Evolutionary conservation across 2,797 vertebrate genomes (phyloP), one percentile per base, ranked within the genome.

Genomic region (Anguilla marmorata): DNA sequence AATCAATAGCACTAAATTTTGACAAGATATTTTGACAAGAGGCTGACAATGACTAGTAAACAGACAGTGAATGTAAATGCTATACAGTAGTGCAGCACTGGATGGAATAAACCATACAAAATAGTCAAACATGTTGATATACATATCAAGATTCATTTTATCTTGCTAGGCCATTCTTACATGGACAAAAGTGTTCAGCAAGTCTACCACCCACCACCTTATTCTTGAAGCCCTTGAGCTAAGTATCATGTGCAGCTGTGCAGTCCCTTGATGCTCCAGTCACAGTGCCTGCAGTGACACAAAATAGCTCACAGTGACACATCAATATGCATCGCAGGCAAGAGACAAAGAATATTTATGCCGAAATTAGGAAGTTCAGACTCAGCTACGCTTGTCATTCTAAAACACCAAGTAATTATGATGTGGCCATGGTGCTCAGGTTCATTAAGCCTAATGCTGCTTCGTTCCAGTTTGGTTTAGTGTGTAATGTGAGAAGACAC

Each of bases 11-110:
- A 24, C 24, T 9, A 50, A 24, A 45, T 48, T 82, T 82, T 82
- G 79, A n/a, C 79, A 82, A 50, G 41, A 82, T 45, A 45, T 48
- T 82, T 82, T 82, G 79, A n/a, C 79, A 82, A 50, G 41, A 82
- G 24, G 19, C 79, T 8, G 21, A 82, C 79, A 50, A 50, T 82
- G 24, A 82, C 19, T 24, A 50, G 79, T 50, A 21, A 82, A 50
- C 8, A 50, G 30, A 21, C 74, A 19, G 79, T 50, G 45, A 82
- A 50, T 1, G 21, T 9, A 24, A 82, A 24, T 48, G 2, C 19
- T 48, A 45, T 41, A 76, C 30, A 21, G 14, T 58, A 21, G 56
- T 58, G 14, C 14, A 16, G 14, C 11, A 2, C 33, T 9, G 19
- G 2, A 50, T 82, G 79, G 19, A 82, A 11, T 24, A n/a, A 82